Percentiles rank a stretch among this genome's conserved stretches.
These are phyloP conservation scores for Morone saxatilis DNA, from an alignment of 2,113 vertebrate genomes.

Conservation along the genomic window DNA sequence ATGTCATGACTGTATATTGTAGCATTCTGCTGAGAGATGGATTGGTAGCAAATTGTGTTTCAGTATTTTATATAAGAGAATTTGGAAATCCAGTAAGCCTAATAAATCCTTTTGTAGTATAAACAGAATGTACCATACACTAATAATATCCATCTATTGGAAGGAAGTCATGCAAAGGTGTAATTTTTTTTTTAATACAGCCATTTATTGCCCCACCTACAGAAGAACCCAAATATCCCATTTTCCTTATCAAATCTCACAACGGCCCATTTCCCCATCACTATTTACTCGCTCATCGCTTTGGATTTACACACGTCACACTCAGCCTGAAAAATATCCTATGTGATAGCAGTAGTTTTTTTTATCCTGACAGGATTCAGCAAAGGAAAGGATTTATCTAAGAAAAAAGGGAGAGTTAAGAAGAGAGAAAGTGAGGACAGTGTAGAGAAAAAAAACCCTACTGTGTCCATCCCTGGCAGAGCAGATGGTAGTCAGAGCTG, in stretches of 20 bases:
- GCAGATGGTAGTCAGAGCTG: constrained; percentile 81
- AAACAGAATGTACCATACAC: not conserved
- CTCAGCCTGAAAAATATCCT: constrained; percentile 36
- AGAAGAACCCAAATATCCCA: not conserved
- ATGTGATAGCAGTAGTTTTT: constrained; percentile 50
- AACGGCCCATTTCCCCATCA: constrained; percentile 41
- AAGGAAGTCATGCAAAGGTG: constrained; percentile 12
- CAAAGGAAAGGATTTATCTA: constrained; percentile 55
- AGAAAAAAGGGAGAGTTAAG: not conserved
- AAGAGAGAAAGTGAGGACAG: constrained; percentile 47
- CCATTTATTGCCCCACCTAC: not conserved
- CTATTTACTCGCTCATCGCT: constrained; percentile 29
- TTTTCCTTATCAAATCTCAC: constrained; percentile 36
- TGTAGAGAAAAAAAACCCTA: constrained; percentile 23
- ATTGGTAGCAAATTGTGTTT: not conserved
- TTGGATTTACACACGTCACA: constrained; percentile 48
- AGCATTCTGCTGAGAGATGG: not conserved
- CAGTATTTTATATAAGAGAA: not conserved
- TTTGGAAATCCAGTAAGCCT: constrained; percentile 28
- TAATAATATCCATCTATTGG: constrained; percentile 18
- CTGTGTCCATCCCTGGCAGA: constrained; percentile 69
- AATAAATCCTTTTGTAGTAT: constrained; percentile 1
- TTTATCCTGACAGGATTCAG: constrained; percentile 51
- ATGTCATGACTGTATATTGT: not conserved
- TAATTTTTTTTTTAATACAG: not conserved